A percentile compares a stretch with the other conserved stretches of the same genome.
phyloP scores from a whole-genome alignment of 2,113 vertebrate species.

The Salvelinus fontinalis region DNA sequence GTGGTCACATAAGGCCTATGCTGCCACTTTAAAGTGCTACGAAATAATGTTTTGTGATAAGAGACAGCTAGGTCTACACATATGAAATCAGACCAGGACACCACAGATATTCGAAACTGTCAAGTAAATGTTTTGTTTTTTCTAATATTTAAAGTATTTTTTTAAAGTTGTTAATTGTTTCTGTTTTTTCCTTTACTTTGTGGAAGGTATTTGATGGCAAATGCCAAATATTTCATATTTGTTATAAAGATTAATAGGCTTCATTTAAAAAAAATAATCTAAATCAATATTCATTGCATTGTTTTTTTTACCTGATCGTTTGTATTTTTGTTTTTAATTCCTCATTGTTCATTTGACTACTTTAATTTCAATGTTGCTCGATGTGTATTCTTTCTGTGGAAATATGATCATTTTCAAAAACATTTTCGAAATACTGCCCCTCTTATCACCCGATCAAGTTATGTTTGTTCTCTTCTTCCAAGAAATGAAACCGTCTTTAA shows the following conservation, averaged over 20 bases:
- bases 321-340: not conserved
- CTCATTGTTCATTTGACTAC: not conserved
- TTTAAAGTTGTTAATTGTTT: not conserved
- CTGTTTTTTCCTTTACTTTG: not conserved
- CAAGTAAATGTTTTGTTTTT: not conserved
- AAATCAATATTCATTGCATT: not conserved
- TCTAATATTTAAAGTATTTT: not conserved
- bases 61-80: too few species aligned
- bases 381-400: not conserved
- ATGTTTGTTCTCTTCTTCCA: not conserved
- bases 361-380: not conserved
- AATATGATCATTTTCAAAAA: not conserved
- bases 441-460: not conserved
- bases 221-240: not conserved
- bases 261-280: not conserved
- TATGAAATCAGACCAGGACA: not conserved
- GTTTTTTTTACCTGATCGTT: not conserved
- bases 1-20: not conserved
- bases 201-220: not conserved
- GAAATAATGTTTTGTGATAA: too few species aligned
- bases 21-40: not conserved
- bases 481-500: slow-evolving; percentile 54
- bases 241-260: too few species aligned
- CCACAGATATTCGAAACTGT: not conserved
- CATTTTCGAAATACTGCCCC: not conserved